A percentile compares a stretch with the other conserved stretches of the same genome.
Evolutionary conservation across 2,797 vertebrate species (phyloP).

Genomic region (Chelmon rostratus): DNA sequence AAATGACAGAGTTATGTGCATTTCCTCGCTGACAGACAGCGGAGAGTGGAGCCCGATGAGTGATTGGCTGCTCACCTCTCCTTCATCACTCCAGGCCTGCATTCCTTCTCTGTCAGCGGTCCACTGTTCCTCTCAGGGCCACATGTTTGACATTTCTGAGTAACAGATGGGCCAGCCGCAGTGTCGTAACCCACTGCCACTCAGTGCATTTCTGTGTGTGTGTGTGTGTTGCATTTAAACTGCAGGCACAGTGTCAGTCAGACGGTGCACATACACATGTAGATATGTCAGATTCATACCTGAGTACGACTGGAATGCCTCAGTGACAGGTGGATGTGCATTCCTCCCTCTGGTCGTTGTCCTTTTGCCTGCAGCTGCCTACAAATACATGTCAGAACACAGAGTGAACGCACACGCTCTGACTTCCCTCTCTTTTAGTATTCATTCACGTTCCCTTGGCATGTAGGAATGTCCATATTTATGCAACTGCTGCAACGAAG

Average conservation of each 20-base stretch:
- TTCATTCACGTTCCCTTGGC: background rate
- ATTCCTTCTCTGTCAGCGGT: conserved; percentile 22
- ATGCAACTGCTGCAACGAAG: background rate
- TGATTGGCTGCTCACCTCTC: background rate
- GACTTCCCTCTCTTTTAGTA: background rate
- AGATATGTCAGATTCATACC: conserved; percentile 45
- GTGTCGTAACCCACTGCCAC: conserved; percentile 19
- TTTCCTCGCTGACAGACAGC: background rate
- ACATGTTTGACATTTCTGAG: conserved; percentile 58
- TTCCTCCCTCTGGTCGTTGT: conserved; percentile 13
- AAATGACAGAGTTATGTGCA: conserved; percentile 3
- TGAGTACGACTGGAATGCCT: conserved; percentile 22
- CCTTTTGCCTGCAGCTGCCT: background rate
- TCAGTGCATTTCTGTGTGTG: background rate
- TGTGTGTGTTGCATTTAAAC: background rate
- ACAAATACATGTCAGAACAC: conserved; percentile 20
- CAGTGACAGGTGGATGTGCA: conserved; percentile 13
- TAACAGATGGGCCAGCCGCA: conserved; percentile 14
- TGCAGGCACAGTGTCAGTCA: conserved; percentile 6
- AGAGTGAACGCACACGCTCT: conserved; percentile 11
- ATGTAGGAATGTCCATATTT: background rate
- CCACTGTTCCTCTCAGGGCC: conserved; percentile 24
- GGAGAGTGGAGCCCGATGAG: background rate
- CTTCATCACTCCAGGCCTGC: conserved; percentile 16
- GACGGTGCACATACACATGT: background rate